Evolutionary conservation across 2,797 vertebrate genomes (phyloP), one percentile per base, ranked within the genome.

Genomic region (Protosalanx chinensis): DNA sequence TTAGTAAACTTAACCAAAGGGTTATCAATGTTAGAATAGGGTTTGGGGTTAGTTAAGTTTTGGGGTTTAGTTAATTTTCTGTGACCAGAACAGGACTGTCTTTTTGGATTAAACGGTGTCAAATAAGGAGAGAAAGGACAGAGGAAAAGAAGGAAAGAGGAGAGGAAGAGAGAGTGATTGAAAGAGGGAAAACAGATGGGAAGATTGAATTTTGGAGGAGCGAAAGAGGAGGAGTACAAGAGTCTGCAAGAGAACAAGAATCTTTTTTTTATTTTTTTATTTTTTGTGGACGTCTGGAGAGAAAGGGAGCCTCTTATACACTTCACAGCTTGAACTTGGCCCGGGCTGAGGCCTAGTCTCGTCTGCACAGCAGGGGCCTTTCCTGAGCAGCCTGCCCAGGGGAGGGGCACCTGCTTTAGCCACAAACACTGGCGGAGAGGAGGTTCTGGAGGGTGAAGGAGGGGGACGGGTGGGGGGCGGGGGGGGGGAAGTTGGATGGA

Each of bases 391-490:
- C 82, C 87, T 87, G 91, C 91, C 91, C 93, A 92, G 85, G 91
- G 93, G 93, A 93, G 93, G 93, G 93, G 93, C 91, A 94, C 93
- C 93, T 94, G 93, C 89, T 88, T 83, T 83, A 78, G 90, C 88
- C 85, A 78, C 87, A 85, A 81, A 91, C 88, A 90, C 87, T 91
- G 90, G 83, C 84, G 80, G 84, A 81, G 77, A 87, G 84, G 80
- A 83, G 73, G 81, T 82, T 77, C 67, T 18, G 60, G 59, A 37
- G 67, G 63, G 72, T 29, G 63, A 64, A 70, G 74, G 59, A 78
- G 75, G 85, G 82, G 78, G 82, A 81, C 62, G 76, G 59, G 49
- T 76, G 68, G 74, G 73, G 78, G 82, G 82, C 62, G 76, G 59
- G 49, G 76, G 68, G 74, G 73, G 59, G 77, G 29, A 37, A 70